Conservation (phyloP, 2,797 vertebrate genomes). For the Diplodus sargus region DNA sequence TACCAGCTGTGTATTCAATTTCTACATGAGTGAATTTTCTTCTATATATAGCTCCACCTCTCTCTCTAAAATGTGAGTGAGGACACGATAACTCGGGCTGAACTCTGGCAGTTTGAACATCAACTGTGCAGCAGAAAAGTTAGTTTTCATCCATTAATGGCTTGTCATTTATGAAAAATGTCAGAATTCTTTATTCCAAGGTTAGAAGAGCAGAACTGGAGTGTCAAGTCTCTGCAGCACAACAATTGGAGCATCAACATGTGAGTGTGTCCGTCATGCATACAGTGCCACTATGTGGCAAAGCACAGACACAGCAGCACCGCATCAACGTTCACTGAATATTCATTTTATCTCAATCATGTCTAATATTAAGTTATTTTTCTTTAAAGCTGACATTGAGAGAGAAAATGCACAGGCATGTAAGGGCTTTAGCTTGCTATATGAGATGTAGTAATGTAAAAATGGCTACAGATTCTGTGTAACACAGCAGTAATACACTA, state of each 20-base stretch:
- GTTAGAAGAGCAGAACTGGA: neutral
- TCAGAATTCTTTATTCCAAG: neutral
- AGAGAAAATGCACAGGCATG: neutral
- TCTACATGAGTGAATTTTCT: slow-evolving; percentile 48
- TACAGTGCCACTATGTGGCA: slow-evolving; percentile 71
- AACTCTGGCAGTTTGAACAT: neutral
- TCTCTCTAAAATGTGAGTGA: neutral
- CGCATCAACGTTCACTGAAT: neutral
- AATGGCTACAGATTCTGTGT: neutral
- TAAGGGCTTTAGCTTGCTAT: neutral
- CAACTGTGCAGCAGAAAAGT: neutral
- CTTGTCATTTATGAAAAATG: neutral
- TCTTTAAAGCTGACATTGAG: neutral
- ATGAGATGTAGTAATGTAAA: neutral
- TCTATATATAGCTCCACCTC: neutral
- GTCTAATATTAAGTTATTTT: neutral
- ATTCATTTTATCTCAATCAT: neutral
- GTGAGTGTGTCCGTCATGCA: slow-evolving; percentile 29
- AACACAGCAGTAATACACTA: neutral
- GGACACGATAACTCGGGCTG: slow-evolving; percentile 12
- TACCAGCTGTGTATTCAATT: slow-evolving; percentile 60
- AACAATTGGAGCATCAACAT: neutral
- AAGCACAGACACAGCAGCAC: slow-evolving; percentile 53
- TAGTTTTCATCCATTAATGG: neutral
- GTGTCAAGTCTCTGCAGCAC: slow-evolving; percentile 21